Percentiles rank a stretch among this genome's conserved stretches.
Evolutionary conservation across 1,140 invertebrate species (phyloP).

Genomic region (Schmidtea mediterranea): DNA sequence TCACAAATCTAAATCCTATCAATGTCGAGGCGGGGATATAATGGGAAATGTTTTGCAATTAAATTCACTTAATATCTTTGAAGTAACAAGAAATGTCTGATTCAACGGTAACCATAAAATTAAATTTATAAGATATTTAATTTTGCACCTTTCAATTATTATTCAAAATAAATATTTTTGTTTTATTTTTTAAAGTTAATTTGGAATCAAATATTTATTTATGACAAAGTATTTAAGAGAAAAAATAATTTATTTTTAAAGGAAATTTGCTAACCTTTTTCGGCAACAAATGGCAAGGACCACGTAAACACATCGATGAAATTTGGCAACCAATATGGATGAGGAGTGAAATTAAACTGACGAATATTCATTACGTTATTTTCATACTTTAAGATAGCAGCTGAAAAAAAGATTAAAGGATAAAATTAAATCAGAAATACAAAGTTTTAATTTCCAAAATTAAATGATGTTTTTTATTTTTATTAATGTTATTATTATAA

Average conservation of each 20-base stretch:
- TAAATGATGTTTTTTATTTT: too few species aligned
- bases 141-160: constrained; percentile 48
- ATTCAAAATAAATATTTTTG: constrained; percentile 97
- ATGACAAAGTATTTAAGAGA: neutral
- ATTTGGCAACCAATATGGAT: constrained; percentile 99
- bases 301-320: constrained; percentile 99
- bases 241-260: neutral
- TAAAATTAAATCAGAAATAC: neutral
- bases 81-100: too few species aligned
- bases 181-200: constrained; percentile 51
- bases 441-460: too few species aligned
- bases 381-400: constrained; percentile 97
- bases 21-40: too few species aligned
- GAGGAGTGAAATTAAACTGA: constrained; percentile 98
- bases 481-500: neutral
- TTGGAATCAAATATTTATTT: too few species aligned
- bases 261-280: constrained; percentile 57
- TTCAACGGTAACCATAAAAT: too few species aligned
- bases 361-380: constrained; percentile 99
- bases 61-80: too few species aligned
- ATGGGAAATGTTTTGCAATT: too few species aligned
- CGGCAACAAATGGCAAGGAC: constrained; percentile 97
- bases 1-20: too few species aligned
- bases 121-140: too few species aligned
- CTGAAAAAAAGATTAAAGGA: constrained; percentile 25